Percentiles rank a stretch among this genome's conserved stretches.
phyloP scores from a whole-genome alignment of 2,797 vertebrate species.

The Somateria mollissima region DNA sequence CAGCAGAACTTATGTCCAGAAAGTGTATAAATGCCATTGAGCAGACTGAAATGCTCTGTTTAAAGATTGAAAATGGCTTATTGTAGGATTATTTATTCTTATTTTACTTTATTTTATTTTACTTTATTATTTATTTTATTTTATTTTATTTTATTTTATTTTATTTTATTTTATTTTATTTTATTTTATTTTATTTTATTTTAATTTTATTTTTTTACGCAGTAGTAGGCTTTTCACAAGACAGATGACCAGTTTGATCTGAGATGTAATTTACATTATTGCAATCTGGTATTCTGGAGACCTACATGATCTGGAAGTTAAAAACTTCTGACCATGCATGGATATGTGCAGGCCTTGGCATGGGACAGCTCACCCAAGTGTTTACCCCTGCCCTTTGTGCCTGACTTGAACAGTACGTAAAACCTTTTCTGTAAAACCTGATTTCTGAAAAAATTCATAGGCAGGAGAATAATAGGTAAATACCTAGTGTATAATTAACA shows the following conservation, averaged over 20 bases:
- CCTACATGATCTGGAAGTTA: background rate
- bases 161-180: no score
- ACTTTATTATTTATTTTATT: no score
- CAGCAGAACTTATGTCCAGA: background rate
- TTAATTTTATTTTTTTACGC: background rate
- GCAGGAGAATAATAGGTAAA: background rate
- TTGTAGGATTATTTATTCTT: background rate
- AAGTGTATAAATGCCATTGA: background rate
- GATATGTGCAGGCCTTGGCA: background rate
- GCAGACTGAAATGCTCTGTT: background rate
- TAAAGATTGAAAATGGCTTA: background rate
- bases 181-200: no score
- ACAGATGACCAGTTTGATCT: background rate
- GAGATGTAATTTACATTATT: background rate
- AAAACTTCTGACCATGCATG: background rate
- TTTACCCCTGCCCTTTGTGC: background rate
- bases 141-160: no score
- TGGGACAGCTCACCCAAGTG: background rate
- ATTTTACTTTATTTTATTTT: no score
- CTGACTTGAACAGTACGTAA: rapidly evolving
- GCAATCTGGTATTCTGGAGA: background rate
- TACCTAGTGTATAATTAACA: background rate
- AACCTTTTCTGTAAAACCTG: background rate
- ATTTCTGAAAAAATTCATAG: background rate
- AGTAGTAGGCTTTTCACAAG: background rate